Percentiles rank a stretch among this genome's conserved stretches.
Evolutionary conservation across 2,113 vertebrate genomes (phyloP).

Genomic region (Hassar affinis): DNA sequence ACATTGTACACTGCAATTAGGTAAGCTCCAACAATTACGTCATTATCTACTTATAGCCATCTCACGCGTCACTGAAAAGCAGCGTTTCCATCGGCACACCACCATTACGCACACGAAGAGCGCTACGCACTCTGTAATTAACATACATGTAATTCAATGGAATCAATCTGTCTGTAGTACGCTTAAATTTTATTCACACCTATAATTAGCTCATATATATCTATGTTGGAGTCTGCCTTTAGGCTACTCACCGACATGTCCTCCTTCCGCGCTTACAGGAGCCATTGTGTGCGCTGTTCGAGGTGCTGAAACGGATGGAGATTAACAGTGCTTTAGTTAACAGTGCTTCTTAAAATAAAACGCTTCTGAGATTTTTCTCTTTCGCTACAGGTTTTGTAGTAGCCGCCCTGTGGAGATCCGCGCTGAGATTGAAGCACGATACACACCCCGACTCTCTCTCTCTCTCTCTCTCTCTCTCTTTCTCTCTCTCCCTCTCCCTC

Average conservation of each 20-base stretch:
- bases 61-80: constrained; percentile 12
- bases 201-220: neutral
- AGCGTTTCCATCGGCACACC: neutral
- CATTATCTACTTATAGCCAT: constrained; percentile 35
- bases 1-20: neutral
- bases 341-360: constrained; percentile 27
- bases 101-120: neutral
- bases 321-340: neutral
- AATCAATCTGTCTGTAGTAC: neutral
- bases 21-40: constrained; percentile 33
- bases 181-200: neutral
- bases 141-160: neutral
- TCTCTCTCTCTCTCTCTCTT: constrained; percentile 28
- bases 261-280: constrained; percentile 76
- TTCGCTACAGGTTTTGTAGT: constrained; percentile 54
- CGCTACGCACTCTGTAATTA: neutral
- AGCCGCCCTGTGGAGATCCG: constrained; percentile 57
- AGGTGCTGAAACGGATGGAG: constrained; percentile 72
- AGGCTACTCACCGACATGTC: constrained; percentile 82
- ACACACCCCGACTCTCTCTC: constrained; percentile 53
- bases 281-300: constrained; percentile 81
- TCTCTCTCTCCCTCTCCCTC: constrained; percentile 24
- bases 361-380: constrained; percentile 6
- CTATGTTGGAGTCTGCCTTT: neutral
- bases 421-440: constrained; percentile 59